These are phyloP conservation scores for Drosophila lowei DNA, from an alignment of 1,140 invertebrate genomes.

Conservation along the genomic window DNA sequence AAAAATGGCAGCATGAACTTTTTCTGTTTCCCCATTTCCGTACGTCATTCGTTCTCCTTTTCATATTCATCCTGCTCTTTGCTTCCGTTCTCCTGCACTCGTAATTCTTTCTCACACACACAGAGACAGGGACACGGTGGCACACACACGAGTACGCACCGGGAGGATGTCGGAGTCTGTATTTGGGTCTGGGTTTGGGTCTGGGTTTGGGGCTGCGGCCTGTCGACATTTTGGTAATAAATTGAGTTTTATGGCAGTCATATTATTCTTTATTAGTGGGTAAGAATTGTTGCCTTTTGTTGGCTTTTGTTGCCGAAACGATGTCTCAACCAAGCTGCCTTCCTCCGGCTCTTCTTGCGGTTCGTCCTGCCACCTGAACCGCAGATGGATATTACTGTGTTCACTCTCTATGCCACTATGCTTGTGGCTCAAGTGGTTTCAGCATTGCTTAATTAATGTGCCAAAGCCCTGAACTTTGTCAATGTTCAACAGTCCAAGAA, in stretches of 20 bases:
- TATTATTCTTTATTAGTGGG: conserved; percentile 81
- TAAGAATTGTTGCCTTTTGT: conserved; percentile 80
- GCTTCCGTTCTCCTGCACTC: conserved; percentile 29
- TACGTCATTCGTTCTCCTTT: conserved; percentile 45
- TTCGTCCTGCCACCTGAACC: background rate
- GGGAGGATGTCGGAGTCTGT: background rate
- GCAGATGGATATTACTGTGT: conserved; percentile 23
- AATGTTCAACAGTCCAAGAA: too few species aligned
- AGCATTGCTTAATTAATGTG: conserved; percentile 67
- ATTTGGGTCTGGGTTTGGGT: background rate
- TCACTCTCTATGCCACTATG: conserved; percentile 1
- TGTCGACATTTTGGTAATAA: conserved; percentile 81
- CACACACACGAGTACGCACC: conserved; percentile 46
- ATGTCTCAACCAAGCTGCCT: conserved; percentile 24
- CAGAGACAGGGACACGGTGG: conserved; percentile 42
- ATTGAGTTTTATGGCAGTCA: conserved; percentile 81
- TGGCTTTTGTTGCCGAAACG: conserved; percentile 65
- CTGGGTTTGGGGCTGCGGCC: conserved; percentile 40
- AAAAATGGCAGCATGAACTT: conserved; percentile 78
- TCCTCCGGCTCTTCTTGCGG: background rate
- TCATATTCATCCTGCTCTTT: conserved; percentile 5
- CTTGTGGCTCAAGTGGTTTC: conserved; percentile 38
- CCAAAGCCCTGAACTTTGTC: conserved; percentile 42
- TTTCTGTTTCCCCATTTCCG: conserved; percentile 60
- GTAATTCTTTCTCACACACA: conserved; percentile 58